Conservation (phyloP, 2,888 invertebrate genomes). For the Platynereis dumerilii region DNA sequence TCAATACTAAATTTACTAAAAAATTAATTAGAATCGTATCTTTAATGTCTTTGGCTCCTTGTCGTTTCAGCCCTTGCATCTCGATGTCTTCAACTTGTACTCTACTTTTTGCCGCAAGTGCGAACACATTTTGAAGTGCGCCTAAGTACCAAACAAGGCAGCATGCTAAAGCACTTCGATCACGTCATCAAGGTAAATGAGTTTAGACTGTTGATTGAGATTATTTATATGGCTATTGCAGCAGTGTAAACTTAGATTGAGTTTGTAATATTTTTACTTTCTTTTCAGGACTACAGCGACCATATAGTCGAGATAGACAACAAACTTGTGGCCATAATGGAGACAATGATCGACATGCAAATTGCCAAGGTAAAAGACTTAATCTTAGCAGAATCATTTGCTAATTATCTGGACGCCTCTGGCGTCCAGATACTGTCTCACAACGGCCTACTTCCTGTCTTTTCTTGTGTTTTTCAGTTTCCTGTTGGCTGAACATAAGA, state of each 20-base stretch:
- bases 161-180: constrained; percentile 64
- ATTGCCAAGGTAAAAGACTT: constrained; percentile 69
- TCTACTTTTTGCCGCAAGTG: constrained; percentile 68
- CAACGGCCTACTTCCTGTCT: background rate
- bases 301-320: constrained; percentile 91
- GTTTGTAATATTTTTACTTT: background rate
- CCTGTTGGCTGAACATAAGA: too few species aligned
- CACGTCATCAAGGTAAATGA: constrained; percentile 57
- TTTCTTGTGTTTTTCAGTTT: background rate
- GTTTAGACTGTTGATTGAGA: too few species aligned
- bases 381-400: background rate
- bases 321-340: constrained; percentile 90
- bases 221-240: background rate
- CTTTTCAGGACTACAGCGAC: constrained; percentile 69
- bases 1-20: background rate
- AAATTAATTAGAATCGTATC: too few species aligned
- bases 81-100: constrained; percentile 66
- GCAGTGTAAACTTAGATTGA: background rate
- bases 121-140: constrained; percentile 60
- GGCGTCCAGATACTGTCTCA: too few species aligned
- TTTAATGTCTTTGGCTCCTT: too few species aligned
- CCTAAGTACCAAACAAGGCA: constrained; percentile 56
- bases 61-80: constrained; percentile 62
- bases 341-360: constrained; percentile 81
- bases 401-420: too few species aligned